Base-by-base conservation (phyloP, 2,113 vertebrate genomes). In the Andinoacara biseriatus region DNA sequence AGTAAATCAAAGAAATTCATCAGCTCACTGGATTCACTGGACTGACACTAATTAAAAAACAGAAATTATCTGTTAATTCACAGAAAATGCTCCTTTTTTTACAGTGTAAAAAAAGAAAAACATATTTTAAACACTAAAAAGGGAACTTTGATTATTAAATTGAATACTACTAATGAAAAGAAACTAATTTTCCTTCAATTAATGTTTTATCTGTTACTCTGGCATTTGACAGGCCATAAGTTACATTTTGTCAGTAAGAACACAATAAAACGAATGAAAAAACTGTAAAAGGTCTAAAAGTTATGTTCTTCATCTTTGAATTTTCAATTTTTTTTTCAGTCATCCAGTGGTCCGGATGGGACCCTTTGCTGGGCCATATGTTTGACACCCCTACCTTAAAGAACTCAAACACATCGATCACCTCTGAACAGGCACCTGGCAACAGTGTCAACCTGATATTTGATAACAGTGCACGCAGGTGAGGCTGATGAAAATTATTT, bases 331-430 rank as follows among this genome's bases (percentile, higher is more conserved):
- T 65, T 65, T 65, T 43, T 4, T 1, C 14, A 7, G 38, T 43
- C 24, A 46, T 67, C 62, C 1, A 67, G 2, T 26, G 0, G 22
- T 38, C 7, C 8, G 10, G 62, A 46, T 14, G 2, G 14, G 62
- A 46, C 62, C 62, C 40, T 65, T 65, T 65, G 38, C 1, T 17
- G 38, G 62, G 38, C 13, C 22, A 0, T 7, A 10, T 6, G 0
- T 18, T 26, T 46, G 40, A 26, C 10, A 67, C 17, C 63, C 5
- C 22, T 46, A 22, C 29, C 43, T 49, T 72, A 52, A 52, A 31
- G 49, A 52, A 72, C 29, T 52, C 15, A 72, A 52, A 1, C 43
- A 52, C 17, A 31, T 7, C 0, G 0, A 67, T 67, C 46, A 67
- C 20, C 24, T 49, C 22, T 72, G 10, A 52, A 2, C 10, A 72